These are phyloP conservation scores for Dendrocincla fuliginosa DNA, from an alignment of 2,797 vertebrate genomes.

Conservation along the genomic window DNA sequence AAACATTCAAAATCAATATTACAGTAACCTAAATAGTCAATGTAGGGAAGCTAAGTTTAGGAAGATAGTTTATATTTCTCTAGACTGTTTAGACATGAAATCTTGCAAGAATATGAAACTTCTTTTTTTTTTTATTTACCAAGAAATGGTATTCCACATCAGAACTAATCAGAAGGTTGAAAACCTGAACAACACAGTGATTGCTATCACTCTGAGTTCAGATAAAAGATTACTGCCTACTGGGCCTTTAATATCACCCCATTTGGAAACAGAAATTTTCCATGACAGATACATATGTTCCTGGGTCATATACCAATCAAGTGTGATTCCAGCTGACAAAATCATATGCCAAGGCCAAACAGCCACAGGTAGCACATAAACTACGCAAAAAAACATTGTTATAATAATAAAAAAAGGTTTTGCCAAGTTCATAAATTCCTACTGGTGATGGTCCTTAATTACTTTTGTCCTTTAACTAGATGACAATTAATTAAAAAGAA, in stretches of 20 bases:
- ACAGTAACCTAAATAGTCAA: background rate
- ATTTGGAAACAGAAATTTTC: background rate
- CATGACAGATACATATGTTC: background rate
- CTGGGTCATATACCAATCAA: background rate
- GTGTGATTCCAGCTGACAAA: background rate
- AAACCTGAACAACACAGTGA: background rate
- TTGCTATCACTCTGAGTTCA: background rate
- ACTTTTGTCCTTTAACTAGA: background rate
- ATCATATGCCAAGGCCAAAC: background rate
- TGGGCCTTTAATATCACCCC: background rate
- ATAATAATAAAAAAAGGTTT: background rate
- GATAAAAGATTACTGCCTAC: background rate
- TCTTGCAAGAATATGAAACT: background rate
- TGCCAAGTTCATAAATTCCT: background rate
- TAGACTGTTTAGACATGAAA: background rate
- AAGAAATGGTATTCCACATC: background rate
- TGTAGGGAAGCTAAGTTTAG: background rate
- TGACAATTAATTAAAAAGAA: background rate
- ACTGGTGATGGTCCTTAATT: background rate
- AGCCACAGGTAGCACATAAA: background rate
- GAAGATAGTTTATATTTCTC: background rate
- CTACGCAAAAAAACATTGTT: background rate
- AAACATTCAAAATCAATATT: background rate
- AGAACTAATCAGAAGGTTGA: background rate
- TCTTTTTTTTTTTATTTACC: background rate